Base-by-base conservation (phyloP, 2,888 invertebrate genomes). In the Dynastes grantii region DNA sequence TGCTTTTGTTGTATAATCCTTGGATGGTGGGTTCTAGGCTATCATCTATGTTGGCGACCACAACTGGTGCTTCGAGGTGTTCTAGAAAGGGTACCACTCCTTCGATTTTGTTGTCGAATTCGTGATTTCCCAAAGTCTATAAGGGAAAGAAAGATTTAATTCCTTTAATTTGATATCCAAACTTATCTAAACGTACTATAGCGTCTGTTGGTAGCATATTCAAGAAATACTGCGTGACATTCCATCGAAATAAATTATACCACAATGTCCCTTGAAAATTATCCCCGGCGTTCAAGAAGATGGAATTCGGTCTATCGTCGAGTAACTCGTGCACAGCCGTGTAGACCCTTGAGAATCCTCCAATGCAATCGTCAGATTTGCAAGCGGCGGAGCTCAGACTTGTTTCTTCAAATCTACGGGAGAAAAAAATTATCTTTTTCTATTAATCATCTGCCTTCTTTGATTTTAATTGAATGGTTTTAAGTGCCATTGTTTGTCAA, bases 211-310 rank as follows among this genome's bases (percentile, higher is more conserved):
- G 92, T 76, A 96, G 85, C 83, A 92, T 88, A 85, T 96, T 96
- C 89, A 96, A 92, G 84, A 96, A 95, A 83, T 93, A 87, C 75
- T 94, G 92, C 0, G 95, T 95, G 0, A 94, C 92, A 82, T 93
- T 93, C 93, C 94, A 94, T 83, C 92, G 92, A n/a, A 93, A 91
- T 4, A 94, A 84, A 22, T 93, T 93, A 85, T 95, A 96, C 94
- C 95, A 96, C n/a, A 95, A 90, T 0, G 96, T 96, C 0, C 96
- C 96, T 86, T 96, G 95, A 87, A 93, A 97, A 86, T 94, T 94
- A 87, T 96, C 96, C 0, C 96, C 96, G 0, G 94, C 96, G 85
- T 96, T 95, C 77, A 97, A 88, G 51, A 95, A 92, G 27, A 97
- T 67, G 2, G 79, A 8, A 55, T 79, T 77, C 29, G 40, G 45